These are phyloP conservation scores for Amazonetta brasiliensis DNA, from an alignment of 2,797 vertebrate species.

Conservation along the genomic window DNA sequence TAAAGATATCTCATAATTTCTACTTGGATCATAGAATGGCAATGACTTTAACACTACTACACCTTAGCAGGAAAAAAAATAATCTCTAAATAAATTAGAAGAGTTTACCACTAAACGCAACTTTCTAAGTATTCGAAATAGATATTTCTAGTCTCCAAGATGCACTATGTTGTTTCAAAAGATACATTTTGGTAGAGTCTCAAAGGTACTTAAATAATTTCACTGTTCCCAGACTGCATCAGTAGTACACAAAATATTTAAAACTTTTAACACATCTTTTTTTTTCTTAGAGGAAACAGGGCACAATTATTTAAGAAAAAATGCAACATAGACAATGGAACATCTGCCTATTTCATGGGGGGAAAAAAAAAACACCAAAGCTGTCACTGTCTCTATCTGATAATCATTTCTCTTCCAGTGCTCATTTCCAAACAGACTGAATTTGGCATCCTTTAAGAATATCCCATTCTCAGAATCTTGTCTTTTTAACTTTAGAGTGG, in stretches of 20 bases:
- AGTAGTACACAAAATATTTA: background rate
- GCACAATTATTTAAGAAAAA: background rate
- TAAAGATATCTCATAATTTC: background rate
- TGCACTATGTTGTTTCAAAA: background rate
- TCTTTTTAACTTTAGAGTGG: background rate
- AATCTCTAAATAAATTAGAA: background rate
- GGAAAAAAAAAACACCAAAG: too few relatives aligned
- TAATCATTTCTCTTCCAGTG: background rate
- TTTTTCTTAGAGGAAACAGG: background rate
- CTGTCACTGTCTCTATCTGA: background rate
- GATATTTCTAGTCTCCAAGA: background rate
- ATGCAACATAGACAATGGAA: background rate
- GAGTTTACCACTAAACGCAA: background rate
- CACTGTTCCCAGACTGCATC: background rate
- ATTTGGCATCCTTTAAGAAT: background rate
- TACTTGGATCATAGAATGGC: background rate
- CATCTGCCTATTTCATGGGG: background rate
- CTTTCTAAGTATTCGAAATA: background rate
- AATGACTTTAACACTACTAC: background rate
- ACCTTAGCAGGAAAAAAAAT: background rate
- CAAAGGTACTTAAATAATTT: background rate
- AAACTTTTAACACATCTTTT: background rate
- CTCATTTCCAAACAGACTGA: background rate
- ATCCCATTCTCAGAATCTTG: background rate
- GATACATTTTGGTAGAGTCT: background rate